A percentile compares a stretch with the other conserved stretches of the same genome.
phyloP scores from a whole-genome alignment of 2,888 invertebrate species.

The Podotricha telesiphe region DNA sequence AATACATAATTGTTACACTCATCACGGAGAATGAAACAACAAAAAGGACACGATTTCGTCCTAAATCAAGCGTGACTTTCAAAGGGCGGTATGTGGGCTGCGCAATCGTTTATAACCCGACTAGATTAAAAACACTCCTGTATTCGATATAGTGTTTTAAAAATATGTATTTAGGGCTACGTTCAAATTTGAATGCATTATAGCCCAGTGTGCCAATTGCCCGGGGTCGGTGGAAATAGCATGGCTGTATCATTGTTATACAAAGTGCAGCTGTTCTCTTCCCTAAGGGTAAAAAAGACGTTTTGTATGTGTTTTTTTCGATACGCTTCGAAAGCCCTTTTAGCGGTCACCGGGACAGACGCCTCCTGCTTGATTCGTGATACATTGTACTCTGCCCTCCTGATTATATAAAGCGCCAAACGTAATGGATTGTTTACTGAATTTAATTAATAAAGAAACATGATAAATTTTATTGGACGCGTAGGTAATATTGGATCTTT shows the following conservation, averaged over 20 bases:
- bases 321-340: conserved; percentile 65
- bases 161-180: conserved; percentile 23
- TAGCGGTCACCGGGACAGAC: conserved; percentile 76
- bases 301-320: conserved; percentile 70
- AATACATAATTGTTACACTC: conserved; percentile 75
- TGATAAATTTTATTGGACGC: background rate
- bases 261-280: conserved; percentile 80
- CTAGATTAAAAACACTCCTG: conserved; percentile 51
- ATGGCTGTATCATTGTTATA: conserved; percentile 81
- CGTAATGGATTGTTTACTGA: conserved; percentile 14
- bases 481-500: background rate
- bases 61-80: conserved; percentile 80
- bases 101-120: conserved; percentile 64
- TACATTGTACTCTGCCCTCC: conserved; percentile 40
- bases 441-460: background rate
- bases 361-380: conserved; percentile 54
- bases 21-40: conserved; percentile 74
- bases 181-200: conserved; percentile 56
- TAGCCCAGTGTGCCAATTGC: conserved; percentile 70
- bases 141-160: background rate
- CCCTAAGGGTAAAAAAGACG: conserved; percentile 80
- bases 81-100: conserved; percentile 68
- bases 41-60: conserved; percentile 80
- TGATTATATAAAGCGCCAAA: conserved; percentile 30
- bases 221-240: conserved; percentile 74